Percentiles rank a stretch among this genome's conserved stretches.
Conservation (phyloP, 1,140 invertebrate genomes). For the Drosophila equinoxialis region DNA sequence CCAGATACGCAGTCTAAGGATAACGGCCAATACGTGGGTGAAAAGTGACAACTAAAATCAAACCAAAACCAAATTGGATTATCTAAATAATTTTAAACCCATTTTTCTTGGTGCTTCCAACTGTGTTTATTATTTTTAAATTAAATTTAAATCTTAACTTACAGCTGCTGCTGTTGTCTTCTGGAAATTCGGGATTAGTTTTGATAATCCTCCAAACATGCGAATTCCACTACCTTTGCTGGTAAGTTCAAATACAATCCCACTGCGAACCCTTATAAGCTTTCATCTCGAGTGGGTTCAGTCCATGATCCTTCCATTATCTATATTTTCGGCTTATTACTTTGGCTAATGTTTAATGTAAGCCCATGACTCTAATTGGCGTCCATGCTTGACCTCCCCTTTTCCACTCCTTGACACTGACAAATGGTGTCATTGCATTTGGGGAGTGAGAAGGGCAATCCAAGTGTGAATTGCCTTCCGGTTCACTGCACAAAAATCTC, state of each 20-base stretch:
- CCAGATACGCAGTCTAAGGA: conserved; percentile 47
- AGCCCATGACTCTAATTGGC: conserved; percentile 5
- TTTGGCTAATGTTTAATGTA: conserved; percentile 2
- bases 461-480: conserved; percentile 71
- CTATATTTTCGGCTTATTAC: too few relatives aligned
- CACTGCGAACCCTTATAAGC: conserved; percentile 5
- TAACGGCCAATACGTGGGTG: conserved; percentile 52
- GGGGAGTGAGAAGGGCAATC: conserved; percentile 35
- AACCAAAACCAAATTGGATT: conserved; percentile 1
- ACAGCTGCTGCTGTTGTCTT: conserved; percentile 27
- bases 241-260: conserved; percentile 41
- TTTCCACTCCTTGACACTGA: conserved; percentile 59
- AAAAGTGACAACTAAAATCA: conserved; percentile 25
- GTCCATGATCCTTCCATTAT: too few relatives aligned
- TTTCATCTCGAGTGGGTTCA: too few relatives aligned
- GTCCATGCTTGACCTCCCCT: conserved; percentile 52
- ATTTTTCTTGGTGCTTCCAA: conserved; percentile 21
- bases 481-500: conserved; percentile 43
- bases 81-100: neutral
- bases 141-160: conserved; percentile 32
- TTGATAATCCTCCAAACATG: conserved; percentile 49
- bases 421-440: conserved; percentile 70
- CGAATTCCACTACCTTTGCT: conserved; percentile 61
- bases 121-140: conserved; percentile 2
- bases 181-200: conserved; percentile 27